These are phyloP conservation scores for Drosophila nasuta DNA, from an alignment of 1,140 invertebrate species.

Conservation along the genomic window DNA sequence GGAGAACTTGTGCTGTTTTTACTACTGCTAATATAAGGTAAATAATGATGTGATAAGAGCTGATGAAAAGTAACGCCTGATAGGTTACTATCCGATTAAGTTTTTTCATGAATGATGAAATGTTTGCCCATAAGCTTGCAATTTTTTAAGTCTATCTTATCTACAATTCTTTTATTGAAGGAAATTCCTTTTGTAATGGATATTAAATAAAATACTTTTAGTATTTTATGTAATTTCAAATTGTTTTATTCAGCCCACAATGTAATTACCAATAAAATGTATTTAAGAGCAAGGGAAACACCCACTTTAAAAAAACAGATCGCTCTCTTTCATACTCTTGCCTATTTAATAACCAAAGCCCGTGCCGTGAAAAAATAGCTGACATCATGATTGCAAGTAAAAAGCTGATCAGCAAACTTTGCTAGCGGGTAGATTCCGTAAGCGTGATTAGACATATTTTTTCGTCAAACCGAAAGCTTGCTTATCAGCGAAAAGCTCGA, in stretches of 20 bases:
- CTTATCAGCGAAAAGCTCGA: slow-evolving; percentile 22
- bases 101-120: background rate
- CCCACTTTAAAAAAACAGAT: too few species aligned
- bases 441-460: slow-evolving; percentile 36
- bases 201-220: background rate
- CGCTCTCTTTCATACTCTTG: background rate
- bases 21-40: background rate
- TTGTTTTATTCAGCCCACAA: too few species aligned
- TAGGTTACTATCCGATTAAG: background rate
- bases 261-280: background rate
- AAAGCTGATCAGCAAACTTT: background rate
- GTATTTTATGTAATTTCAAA: too few species aligned
- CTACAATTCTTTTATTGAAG: too few species aligned
- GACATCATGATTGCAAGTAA: background rate
- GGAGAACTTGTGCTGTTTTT: background rate
- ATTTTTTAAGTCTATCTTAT: too few species aligned
- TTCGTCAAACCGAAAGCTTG: background rate
- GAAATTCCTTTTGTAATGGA: too few species aligned
- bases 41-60: background rate
- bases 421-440: background rate
- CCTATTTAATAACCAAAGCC: background rate
- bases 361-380: slow-evolving; percentile 1
- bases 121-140: background rate
- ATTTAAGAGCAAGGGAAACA: too few species aligned
- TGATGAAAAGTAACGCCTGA: background rate